Evolutionary conservation across 2,113 vertebrate genomes (phyloP).

Genomic region (Coptodon rendalli): DNA sequence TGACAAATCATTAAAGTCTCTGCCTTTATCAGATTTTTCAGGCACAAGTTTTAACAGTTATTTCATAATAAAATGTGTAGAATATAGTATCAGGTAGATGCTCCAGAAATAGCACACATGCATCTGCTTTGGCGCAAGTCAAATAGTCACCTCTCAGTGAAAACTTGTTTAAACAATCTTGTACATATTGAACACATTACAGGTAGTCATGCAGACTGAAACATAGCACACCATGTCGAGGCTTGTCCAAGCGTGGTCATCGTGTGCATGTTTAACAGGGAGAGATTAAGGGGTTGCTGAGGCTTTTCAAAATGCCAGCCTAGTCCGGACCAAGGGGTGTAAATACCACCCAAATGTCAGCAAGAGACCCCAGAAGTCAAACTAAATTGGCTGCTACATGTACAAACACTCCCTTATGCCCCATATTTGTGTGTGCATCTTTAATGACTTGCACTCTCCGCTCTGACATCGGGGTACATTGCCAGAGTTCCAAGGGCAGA

Average conservation of each 20-base stretch:
- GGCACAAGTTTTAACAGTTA: not conserved
- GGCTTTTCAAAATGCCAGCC: conserved; percentile 71
- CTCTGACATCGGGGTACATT: not conserved
- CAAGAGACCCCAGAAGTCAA: conserved; percentile 69
- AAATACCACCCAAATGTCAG: conserved; percentile 77
- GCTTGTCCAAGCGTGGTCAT: conserved; percentile 18
- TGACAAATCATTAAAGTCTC: not conserved
- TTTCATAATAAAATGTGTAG: not conserved
- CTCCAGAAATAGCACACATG: not conserved
- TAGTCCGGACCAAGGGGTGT: conserved; percentile 61
- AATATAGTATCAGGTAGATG: not conserved
- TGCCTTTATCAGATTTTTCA: not conserved
- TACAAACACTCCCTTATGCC: conserved; percentile 39
- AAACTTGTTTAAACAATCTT: not conserved
- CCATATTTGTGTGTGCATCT: conserved; percentile 3
- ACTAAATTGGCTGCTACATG: conserved; percentile 68
- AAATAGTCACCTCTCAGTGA: not conserved
- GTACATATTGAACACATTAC: not conserved
- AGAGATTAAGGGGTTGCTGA: conserved; percentile 46
- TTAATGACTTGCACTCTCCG: conserved; percentile 7
- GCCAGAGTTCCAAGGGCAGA: not conserved
- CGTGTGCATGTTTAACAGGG: conserved; percentile 21
- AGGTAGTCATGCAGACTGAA: not conserved
- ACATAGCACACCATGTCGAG: not conserved
- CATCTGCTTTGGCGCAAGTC: not conserved